phyloP scores from a whole-genome alignment of 2,113 vertebrate genomes.

The Muscicapa adusta region DNA sequence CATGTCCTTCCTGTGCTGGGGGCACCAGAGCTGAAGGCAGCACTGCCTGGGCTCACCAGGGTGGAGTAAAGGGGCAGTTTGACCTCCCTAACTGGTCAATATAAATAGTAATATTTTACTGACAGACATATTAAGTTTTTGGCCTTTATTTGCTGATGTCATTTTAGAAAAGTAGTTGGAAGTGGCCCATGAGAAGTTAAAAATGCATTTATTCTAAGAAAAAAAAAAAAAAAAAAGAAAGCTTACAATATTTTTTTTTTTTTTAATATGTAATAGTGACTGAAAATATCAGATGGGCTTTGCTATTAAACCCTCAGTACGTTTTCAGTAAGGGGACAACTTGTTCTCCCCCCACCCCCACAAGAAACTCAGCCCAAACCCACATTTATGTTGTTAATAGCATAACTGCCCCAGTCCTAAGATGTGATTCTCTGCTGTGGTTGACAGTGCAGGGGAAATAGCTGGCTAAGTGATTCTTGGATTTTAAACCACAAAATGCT shows the following conservation, averaged over 20 bases:
- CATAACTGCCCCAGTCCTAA: not conserved
- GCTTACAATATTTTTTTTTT: too few relatives aligned
- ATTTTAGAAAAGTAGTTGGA: not conserved
- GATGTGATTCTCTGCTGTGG: conserved; percentile 28
- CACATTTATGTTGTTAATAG: not conserved
- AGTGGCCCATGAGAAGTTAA: not conserved
- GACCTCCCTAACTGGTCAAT: not conserved
- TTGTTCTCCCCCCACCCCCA: not conserved
- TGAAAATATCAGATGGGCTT: not conserved
- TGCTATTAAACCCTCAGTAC: not conserved
- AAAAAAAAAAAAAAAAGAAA: too few relatives aligned
- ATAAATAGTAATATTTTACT: not conserved
- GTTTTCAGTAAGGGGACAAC: not conserved
- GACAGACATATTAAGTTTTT: not conserved
- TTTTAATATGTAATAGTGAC: not conserved
- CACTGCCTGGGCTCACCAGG: not conserved
- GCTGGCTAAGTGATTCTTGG: not conserved
- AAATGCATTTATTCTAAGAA: not conserved
- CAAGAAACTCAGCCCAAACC: not conserved
- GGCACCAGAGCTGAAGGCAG: not conserved
- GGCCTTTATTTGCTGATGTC: not conserved
- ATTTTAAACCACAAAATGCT: conserved; percentile 8
- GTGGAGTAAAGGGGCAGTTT: not conserved
- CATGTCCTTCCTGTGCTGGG: not conserved
- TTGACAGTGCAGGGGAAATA: conserved; percentile 26